Conservation (phyloP, 37 sponge, comb jelly and placozoan species). For the Theonella swinhoei region DNA sequence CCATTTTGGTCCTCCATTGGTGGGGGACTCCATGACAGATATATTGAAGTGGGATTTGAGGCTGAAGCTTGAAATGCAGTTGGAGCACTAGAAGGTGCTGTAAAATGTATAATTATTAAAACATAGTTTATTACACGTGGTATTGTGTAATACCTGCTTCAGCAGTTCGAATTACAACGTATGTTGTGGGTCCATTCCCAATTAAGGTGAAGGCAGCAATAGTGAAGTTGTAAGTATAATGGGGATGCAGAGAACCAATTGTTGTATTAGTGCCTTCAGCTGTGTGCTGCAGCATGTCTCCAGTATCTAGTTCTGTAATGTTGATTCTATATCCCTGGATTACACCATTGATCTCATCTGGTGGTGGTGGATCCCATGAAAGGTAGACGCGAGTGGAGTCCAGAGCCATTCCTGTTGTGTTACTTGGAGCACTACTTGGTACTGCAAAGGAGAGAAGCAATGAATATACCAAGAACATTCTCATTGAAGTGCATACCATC, state of each 20-base stretch:
- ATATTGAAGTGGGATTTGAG: background rate
- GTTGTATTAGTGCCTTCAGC: background rate
- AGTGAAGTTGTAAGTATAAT: background rate
- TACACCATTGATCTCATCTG: conserved; percentile 9
- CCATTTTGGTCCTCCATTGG: conserved; percentile 35
- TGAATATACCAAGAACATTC: no score
- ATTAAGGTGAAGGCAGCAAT: conserved; percentile 4
- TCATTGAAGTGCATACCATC: no score
- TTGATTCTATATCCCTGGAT: conserved; percentile 15
- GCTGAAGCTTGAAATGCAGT: background rate
- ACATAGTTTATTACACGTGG: background rate
- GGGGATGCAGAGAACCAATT: background rate
- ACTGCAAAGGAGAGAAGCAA: no score
- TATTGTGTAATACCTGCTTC: background rate
- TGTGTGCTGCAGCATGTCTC: background rate
- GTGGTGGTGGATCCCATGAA: conserved; percentile 7
- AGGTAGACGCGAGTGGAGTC: conserved; percentile 31
- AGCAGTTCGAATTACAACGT: background rate
- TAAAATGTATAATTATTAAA: background rate
- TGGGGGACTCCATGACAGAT: conserved; percentile 17
- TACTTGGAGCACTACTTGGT: conserved; percentile 13
- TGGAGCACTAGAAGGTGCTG: conserved; percentile 6
- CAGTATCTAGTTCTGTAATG: background rate
- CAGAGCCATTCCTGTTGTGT: conserved; percentile 4
- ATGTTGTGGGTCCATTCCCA: background rate